These are phyloP conservation scores for Dysmachus trigonus DNA, from an alignment of 2,888 invertebrate genomes.

Conservation along the genomic window DNA sequence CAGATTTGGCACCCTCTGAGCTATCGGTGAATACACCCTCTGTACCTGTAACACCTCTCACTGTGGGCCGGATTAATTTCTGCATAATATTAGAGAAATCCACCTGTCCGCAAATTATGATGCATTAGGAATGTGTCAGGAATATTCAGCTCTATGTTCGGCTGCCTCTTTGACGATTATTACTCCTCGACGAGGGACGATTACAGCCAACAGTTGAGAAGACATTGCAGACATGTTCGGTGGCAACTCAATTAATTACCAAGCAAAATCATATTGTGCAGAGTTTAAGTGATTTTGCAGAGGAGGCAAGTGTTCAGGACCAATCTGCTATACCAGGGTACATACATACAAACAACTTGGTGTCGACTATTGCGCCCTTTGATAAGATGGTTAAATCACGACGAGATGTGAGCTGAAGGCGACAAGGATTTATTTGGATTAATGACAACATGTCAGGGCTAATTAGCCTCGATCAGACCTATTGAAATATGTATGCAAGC, in stretches of 20 bases:
- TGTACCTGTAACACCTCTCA: background rate
- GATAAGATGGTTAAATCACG: background rate
- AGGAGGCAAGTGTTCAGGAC: background rate
- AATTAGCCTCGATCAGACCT: background rate
- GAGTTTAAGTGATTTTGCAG: background rate
- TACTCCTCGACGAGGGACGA: background rate
- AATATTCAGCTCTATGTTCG: background rate
- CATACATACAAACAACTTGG: background rate
- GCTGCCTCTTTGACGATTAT: background rate
- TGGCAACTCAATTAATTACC: constrained; percentile 16
- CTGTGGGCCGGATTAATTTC: background rate
- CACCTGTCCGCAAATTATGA: background rate
- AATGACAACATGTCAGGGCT: constrained; percentile 16
- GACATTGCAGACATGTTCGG: background rate
- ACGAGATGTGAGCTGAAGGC: background rate
- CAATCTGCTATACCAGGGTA: background rate
- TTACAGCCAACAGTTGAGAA: background rate
- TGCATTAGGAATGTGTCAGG: background rate
- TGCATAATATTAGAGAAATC: background rate
- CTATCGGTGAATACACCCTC: background rate
- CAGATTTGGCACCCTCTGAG: background rate
- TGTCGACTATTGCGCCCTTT: background rate
- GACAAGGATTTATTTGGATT: constrained; percentile 8
- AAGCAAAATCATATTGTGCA: background rate
- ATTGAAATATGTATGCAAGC: constrained; percentile 6